Base-by-base conservation (phyloP, 2,797 vertebrate species). In the Acanthopagrus latus region DNA sequence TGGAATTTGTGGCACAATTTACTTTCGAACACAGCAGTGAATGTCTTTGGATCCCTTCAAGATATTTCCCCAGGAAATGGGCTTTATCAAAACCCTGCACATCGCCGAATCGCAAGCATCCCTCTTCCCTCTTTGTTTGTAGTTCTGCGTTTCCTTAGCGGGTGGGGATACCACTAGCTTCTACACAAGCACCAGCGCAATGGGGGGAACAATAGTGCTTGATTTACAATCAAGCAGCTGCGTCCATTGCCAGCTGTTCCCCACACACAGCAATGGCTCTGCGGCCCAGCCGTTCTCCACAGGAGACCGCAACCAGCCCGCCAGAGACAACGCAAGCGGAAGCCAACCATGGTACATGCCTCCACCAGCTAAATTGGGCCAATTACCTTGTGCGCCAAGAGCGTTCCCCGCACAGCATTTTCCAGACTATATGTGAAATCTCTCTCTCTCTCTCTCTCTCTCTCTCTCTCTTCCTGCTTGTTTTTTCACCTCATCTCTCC, bases 141-240 rank as follows among this genome's bases (percentile, higher is more conserved):
- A 82, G 71, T 73, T 76, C 74, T 66, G 78, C 59, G 51, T 82
- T 90, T 88, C 85, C 85, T 89, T 80, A 54, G 87, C 74, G 84
- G 67, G 83, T 69, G 88, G 86, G 38, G 82, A 84, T 58, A 67
- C 70, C 84, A 67, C 84, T 68, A 72, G 80, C 85, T 78, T 77
- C 74, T 44, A 41, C 82, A 85, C 65, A 70, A 84, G 79, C 74
- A 71, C 57, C 77, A 51, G 57, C 48, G 62, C 77, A 83, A 81
- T 71, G 76, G 29, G 12, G 64, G 80, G 44, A 81, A 95, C 92
- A 94, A 93, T 91, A 64, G 80, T 71, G 83, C 89, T 89, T 95
- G 92, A 95, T 95, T 95, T 89, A 94, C 92, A 94, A 95, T 94
- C 89, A 88, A 71, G 89, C 94, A 95, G 94, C 94, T 95, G 95